These are phyloP conservation scores for Tamias sibiricus DNA, from an alignment of 2,113 vertebrate genomes.

Conservation along the genomic window DNA sequence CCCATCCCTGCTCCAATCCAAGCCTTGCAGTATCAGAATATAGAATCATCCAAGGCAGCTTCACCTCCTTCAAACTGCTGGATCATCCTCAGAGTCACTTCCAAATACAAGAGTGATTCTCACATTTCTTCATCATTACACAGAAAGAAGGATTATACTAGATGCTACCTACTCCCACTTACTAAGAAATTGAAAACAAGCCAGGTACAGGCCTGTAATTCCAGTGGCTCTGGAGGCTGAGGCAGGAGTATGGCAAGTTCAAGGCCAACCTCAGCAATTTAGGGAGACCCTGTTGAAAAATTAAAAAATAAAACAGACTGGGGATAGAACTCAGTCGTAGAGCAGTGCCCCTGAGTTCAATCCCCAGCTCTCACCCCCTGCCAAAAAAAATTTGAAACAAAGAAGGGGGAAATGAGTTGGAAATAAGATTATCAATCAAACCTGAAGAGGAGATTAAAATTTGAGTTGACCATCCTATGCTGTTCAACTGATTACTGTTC, in stretches of 20 bases:
- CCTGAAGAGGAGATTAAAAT: slow-evolving; percentile 37
- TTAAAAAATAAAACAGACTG: too few relatives aligned
- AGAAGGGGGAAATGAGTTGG: neutral
- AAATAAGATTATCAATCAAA: neutral
- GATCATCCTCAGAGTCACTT: neutral
- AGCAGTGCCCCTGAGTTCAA: too few relatives aligned
- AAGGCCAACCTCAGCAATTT: too few relatives aligned
- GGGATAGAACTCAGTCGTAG: too few relatives aligned
- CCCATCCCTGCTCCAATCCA: neutral
- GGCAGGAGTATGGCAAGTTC: too few relatives aligned
- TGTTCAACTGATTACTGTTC: neutral
- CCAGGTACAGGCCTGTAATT: too few relatives aligned
- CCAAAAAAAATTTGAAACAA: neutral
- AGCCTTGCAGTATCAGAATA: neutral
- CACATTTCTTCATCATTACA: neutral
- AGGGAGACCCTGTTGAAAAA: too few relatives aligned
- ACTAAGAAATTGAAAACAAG: neutral
- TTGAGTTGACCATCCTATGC: neutral
- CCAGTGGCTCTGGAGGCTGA: too few relatives aligned
- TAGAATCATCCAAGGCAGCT: neutral
- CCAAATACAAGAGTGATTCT: neutral
- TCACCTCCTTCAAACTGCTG: neutral
- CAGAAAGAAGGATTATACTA: neutral
- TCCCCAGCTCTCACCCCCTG: too few relatives aligned
- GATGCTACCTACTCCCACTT: neutral